A percentile compares a stretch with the other conserved stretches of the same genome.
Conservation (phyloP, 2,888 invertebrate species). For the Amorpha juglandis region DNA sequence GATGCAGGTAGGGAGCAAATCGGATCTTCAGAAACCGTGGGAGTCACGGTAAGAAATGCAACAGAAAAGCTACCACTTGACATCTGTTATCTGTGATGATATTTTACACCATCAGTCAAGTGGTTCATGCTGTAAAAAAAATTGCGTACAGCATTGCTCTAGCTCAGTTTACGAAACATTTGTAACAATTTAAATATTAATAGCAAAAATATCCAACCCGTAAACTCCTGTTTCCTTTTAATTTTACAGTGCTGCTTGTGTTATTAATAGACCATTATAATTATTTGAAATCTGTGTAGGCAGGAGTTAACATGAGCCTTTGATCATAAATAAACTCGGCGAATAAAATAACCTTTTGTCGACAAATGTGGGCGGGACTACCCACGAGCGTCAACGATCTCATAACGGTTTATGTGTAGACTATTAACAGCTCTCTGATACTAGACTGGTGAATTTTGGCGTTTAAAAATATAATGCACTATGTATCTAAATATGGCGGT, state of each 20-base stretch:
- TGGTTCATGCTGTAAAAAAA: too few species aligned
- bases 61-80: too few species aligned
- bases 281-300: neutral
- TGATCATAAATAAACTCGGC: neutral
- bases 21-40: too few species aligned
- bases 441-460: slow-evolving; percentile 23
- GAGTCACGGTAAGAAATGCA: too few species aligned
- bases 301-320: neutral
- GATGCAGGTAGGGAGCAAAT: too few species aligned
- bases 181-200: too few species aligned
- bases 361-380: slow-evolving; percentile 7
- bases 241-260: neutral
- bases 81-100: too few species aligned
- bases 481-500: slow-evolving; percentile 17
- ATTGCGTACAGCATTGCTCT: too few species aligned
- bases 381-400: slow-evolving; percentile 3
- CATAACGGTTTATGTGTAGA: slow-evolving; percentile 24
- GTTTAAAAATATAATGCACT: slow-evolving; percentile 1
- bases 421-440: slow-evolving; percentile 32
- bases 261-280: neutral
- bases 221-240: too few species aligned
- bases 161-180: too few species aligned
- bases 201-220: too few species aligned
- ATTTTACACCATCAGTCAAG: too few species aligned
- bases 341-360: neutral